Evolutionary conservation across 2,888 invertebrate species (phyloP), one percentile per base, ranked within the genome.

Genomic region (Parnassius apollo): DNA sequence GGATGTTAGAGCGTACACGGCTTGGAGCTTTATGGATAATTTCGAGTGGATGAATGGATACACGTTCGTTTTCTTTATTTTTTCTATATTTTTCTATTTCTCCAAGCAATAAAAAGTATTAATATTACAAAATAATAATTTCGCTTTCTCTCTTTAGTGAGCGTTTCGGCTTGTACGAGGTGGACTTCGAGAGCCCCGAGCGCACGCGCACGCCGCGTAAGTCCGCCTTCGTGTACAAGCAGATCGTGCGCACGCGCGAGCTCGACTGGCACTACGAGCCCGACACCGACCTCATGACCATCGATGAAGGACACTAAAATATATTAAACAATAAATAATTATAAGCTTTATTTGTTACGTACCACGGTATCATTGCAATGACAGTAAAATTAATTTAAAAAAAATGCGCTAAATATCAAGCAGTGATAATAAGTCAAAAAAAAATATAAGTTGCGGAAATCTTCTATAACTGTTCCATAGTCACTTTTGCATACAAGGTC

Each of bases 121-220:
- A 35, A 35, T 35, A 35, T 35, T 35, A 7, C 35, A 35, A 35
- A 2, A 42, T 9, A 8, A 46, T 46, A 4, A 13, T 25, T 25
- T 25, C 2, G 0, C 13, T 44, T 10, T 52, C 42, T 10, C 9
- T 57, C 13, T 44, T 10, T 35, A 61, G 61, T 25, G 61, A 61
- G 61, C 75, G 78, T 0, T 81, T 82, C 57, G 82, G 81, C 1
- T 62, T 82, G 11, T 82, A 82, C 66, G 76, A 82, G 64, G 77
- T 82, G 59, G 76, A 82, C 65, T 81, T 72, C 68, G 68, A 71
- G 12, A 71, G 66, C 9, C 65, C 71, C 0, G 68, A 67, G n/a
- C 79, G 77, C 54, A 73, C 76, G 18, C 80, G 81, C 58, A 76
- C 78, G 1, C 77, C 81, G 53, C 80, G 82, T 61, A 77, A 75